phyloP scores from a whole-genome alignment of 2,888 invertebrate genomes.

The Hofmannophila pseudospretella region DNA sequence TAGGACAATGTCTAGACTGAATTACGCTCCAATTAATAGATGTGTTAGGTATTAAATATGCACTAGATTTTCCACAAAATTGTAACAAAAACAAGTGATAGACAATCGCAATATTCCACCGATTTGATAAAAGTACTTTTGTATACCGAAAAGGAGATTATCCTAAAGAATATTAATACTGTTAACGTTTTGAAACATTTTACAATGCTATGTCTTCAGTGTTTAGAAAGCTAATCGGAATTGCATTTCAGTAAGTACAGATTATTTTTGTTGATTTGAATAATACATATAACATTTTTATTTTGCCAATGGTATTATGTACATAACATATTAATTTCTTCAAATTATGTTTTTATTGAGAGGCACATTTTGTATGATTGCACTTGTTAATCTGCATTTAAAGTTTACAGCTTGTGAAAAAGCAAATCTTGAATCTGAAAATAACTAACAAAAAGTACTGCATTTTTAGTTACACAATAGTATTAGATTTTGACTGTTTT shows the following conservation, averaged over 20 bases:
- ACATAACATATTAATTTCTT: slow-evolving; percentile 3
- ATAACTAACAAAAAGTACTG: too few relatives aligned
- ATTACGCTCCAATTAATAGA: slow-evolving; percentile 60
- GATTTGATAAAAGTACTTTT: slow-evolving; percentile 49
- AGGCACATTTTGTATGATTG: slow-evolving; percentile 28
- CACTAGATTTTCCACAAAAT: slow-evolving; percentile 64
- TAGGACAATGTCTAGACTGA: slow-evolving; percentile 73
- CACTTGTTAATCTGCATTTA: slow-evolving; percentile 45
- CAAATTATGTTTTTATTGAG: slow-evolving; percentile 16
- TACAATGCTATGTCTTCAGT: slow-evolving; percentile 18
- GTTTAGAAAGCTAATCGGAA: slow-evolving; percentile 17
- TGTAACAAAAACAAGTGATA: slow-evolving; percentile 40
- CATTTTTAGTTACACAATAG: neutral
- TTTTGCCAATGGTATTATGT: slow-evolving; percentile 5
- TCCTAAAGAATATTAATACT: slow-evolving; percentile 30
- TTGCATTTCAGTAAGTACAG: slow-evolving; percentile 15
- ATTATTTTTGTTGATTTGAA: too few relatives aligned
- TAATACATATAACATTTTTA: neutral
- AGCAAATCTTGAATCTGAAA: neutral
- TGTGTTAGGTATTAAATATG: slow-evolving; percentile 26
- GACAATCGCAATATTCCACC: slow-evolving; percentile 51
- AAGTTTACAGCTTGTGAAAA: neutral
- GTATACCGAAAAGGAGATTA: slow-evolving; percentile 39
- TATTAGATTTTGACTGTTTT: slow-evolving; percentile 59
- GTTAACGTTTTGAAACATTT: slow-evolving; percentile 41